Conservation (phyloP, 2,888 invertebrate genomes). For the Dromius quadrimaculatus region DNA sequence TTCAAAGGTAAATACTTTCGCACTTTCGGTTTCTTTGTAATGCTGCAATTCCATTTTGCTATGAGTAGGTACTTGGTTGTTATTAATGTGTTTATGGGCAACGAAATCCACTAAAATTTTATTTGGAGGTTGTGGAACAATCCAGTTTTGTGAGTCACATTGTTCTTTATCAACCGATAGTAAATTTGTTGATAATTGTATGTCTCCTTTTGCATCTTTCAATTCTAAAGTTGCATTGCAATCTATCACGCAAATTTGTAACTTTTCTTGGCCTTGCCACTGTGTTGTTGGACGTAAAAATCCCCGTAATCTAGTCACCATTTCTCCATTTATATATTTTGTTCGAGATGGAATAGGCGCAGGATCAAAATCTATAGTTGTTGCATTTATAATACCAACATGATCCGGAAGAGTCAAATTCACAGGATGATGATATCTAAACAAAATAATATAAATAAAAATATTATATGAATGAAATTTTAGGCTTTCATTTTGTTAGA, state of each 20-base stretch:
- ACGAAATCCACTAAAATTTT: constrained; percentile 67
- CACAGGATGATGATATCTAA: constrained; percentile 82
- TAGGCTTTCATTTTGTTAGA: no score
- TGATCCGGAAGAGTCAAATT: constrained; percentile 91
- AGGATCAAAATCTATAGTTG: constrained; percentile 82
- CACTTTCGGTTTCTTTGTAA: constrained; percentile 76
- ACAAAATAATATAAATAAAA: background rate
- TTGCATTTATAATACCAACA: constrained; percentile 87
- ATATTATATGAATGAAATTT: background rate
- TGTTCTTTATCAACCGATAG: constrained; percentile 77
- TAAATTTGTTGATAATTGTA: constrained; percentile 72
- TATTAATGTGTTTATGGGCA: constrained; percentile 65
- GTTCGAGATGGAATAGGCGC: constrained; percentile 77
- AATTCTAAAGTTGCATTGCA: constrained; percentile 78
- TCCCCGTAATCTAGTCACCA: constrained; percentile 82
- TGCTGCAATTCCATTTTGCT: constrained; percentile 88
- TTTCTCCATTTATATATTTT: constrained; percentile 78
- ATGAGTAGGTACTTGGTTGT: constrained; percentile 69
- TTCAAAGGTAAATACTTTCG: constrained; percentile 89
- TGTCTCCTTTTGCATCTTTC: constrained; percentile 65
- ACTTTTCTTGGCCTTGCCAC: constrained; percentile 78
- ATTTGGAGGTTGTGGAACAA: constrained; percentile 56
- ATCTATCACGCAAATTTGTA: constrained; percentile 84
- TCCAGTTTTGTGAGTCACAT: constrained; percentile 79
- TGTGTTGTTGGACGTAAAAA: constrained; percentile 83